Evolutionary conservation across 2,113 vertebrate species (phyloP).

Genomic region (Odobenus rosmarus): DNA sequence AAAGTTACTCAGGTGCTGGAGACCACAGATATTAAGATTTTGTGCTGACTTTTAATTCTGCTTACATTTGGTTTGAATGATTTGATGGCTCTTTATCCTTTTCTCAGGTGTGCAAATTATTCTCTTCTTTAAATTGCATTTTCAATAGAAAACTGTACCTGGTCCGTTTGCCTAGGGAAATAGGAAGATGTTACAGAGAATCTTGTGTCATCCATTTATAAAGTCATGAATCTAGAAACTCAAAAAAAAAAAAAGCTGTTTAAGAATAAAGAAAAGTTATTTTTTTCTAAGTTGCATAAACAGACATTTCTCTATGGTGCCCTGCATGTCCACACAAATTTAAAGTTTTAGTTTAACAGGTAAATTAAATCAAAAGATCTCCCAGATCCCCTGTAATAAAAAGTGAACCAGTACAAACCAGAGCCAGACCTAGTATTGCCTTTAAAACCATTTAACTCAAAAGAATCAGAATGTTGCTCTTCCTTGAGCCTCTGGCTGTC

Average conservation of each 20-base stretch:
- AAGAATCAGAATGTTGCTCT: neutral
- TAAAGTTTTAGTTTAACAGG: neutral
- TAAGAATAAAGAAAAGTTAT: neutral
- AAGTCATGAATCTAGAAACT: slow-evolving; percentile 2
- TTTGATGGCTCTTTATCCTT: neutral
- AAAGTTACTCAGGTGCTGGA: neutral
- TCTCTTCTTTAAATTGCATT: slow-evolving; percentile 20
- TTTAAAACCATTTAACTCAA: slow-evolving; percentile 6
- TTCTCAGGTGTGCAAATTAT: neutral
- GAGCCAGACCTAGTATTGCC: neutral
- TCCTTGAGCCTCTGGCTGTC: neutral
- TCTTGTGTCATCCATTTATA: neutral
- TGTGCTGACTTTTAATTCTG: neutral
- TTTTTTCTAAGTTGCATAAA: neutral
- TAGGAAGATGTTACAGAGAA: neutral
- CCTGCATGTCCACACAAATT: neutral
- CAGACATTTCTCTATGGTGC: neutral
- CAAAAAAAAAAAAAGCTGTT: neutral
- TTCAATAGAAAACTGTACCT: neutral
- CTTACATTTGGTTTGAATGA: slow-evolving; percentile 5
- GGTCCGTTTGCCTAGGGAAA: neutral
- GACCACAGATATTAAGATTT: neutral
- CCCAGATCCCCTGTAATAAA: neutral
- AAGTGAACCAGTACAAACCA: neutral
- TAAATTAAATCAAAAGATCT: neutral